Percentiles rank a stretch among this genome's conserved stretches.
Evolutionary conservation across 2,888 invertebrate species (phyloP).

Genomic region (Galerucella pusilla): DNA sequence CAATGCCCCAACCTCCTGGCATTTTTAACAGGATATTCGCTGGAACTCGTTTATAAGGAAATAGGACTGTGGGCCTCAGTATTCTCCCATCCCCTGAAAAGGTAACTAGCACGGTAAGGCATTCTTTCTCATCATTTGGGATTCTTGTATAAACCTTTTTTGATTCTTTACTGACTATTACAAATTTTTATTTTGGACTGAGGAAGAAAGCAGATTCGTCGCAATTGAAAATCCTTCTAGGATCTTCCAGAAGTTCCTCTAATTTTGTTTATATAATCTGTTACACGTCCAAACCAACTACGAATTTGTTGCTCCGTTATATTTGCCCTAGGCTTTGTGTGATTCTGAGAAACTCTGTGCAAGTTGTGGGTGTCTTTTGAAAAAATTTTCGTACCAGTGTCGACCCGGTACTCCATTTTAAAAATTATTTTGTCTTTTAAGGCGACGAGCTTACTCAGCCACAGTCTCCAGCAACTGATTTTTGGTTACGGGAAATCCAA

Average conservation of each 20-base stretch:
- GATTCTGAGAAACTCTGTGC: background rate
- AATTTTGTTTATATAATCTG: background rate
- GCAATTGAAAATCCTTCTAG: constrained; percentile 8
- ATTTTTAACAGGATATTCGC: background rate
- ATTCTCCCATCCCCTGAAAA: background rate
- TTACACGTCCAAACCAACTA: background rate
- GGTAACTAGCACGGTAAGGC: background rate
- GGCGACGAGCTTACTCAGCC: background rate
- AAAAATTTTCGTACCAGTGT: constrained; percentile 6
- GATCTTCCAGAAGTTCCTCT: background rate
- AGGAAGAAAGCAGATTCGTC: constrained; percentile 1
- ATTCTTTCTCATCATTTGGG: constrained; percentile 2
- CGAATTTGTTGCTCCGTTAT: background rate
- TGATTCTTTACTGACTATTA: background rate
- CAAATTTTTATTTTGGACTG: constrained; percentile 2
- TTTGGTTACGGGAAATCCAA: background rate
- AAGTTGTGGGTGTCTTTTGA: background rate
- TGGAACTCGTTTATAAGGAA: background rate
- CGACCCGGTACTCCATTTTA: background rate
- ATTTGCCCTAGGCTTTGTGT: background rate
- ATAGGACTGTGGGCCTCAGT: background rate
- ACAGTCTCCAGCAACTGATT: background rate
- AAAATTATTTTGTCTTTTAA: background rate
- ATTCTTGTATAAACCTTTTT: background rate
- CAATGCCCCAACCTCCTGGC: constrained; percentile 23